These are phyloP conservation scores for Bubo blakistoni DNA, from an alignment of 2,113 vertebrate species.

Conservation along the genomic window DNA sequence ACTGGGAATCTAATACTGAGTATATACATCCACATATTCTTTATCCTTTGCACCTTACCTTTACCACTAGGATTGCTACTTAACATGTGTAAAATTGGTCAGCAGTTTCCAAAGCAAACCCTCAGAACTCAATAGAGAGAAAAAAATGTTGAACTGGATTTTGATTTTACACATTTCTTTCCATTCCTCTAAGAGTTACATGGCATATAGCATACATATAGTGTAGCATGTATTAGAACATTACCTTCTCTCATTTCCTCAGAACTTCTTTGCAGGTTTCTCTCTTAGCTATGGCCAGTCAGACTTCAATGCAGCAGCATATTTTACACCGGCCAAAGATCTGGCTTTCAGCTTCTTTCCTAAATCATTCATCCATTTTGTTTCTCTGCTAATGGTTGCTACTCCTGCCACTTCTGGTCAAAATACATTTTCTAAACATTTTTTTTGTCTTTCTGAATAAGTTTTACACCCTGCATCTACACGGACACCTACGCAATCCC, in stretches of 20 bases:
- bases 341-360: background rate
- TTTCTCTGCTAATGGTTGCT: background rate
- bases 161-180: background rate
- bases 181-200: background rate
- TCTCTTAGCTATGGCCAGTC: background rate
- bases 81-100: background rate
- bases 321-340: background rate
- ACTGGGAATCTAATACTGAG: background rate
- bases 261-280: background rate
- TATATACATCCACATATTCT: background rate
- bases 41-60: background rate
- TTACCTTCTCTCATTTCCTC: background rate
- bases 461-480: background rate
- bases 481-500: background rate
- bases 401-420: background rate
- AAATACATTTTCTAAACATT: background rate
- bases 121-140: background rate
- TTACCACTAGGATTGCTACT: background rate
- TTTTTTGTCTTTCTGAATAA: background rate
- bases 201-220: background rate
- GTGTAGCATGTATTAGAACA: background rate
- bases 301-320: background rate
- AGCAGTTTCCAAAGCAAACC: background rate
- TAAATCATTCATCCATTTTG: background rate
- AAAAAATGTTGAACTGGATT: background rate